A percentile compares a stretch with the other conserved stretches of the same genome.
These are phyloP conservation scores for Gasteruption jaculator DNA, from an alignment of 2,888 invertebrate species.

Conservation along the genomic window DNA sequence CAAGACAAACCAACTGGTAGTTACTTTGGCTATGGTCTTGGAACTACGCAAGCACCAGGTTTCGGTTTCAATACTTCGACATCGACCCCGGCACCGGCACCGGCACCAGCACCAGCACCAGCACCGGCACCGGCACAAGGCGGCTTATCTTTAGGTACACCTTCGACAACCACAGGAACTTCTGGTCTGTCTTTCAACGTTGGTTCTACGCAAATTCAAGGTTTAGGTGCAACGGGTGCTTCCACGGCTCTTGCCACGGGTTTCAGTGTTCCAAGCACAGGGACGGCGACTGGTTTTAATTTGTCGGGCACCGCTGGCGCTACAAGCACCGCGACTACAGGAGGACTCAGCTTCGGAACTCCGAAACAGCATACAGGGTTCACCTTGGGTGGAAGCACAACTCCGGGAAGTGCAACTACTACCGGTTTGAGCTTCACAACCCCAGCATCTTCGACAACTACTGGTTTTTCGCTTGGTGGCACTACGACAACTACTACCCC, in stretches of 20 bases:
- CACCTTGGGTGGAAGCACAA: conserved; percentile 23
- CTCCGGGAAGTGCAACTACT: conserved; percentile 17
- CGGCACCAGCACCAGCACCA: conserved; percentile 14
- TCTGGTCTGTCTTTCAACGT: not conserved
- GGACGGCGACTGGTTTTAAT: conserved; percentile 22
- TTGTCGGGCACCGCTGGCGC: conserved; percentile 25
- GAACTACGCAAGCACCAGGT: conserved; percentile 20
- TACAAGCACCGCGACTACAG: conserved; percentile 20
- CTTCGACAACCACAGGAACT: conserved; percentile 14
- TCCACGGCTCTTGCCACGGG: conserved; percentile 6
- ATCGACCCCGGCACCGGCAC: conserved; percentile 16
- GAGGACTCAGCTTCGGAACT: conserved; percentile 22
- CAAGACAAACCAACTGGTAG: conserved; percentile 39
- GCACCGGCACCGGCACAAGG: conserved; percentile 10
- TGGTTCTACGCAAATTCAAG: not conserved
- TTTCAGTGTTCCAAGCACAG: not conserved
- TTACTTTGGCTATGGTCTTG: conserved; percentile 48
- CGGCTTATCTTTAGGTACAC: conserved; percentile 22
- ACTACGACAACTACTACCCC: conserved; percentile 4
- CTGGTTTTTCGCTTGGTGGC: conserved; percentile 16
- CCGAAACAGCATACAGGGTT: conserved; percentile 29
- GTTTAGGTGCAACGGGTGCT: not conserved
- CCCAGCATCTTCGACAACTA: conserved; percentile 22
- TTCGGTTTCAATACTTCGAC: conserved; percentile 25
- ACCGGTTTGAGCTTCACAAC: conserved; percentile 25